Percentiles rank a stretch among this genome's conserved stretches.
phyloP scores from a whole-genome alignment of 2,797 vertebrate species.

The Sebastes paucispinis region DNA sequence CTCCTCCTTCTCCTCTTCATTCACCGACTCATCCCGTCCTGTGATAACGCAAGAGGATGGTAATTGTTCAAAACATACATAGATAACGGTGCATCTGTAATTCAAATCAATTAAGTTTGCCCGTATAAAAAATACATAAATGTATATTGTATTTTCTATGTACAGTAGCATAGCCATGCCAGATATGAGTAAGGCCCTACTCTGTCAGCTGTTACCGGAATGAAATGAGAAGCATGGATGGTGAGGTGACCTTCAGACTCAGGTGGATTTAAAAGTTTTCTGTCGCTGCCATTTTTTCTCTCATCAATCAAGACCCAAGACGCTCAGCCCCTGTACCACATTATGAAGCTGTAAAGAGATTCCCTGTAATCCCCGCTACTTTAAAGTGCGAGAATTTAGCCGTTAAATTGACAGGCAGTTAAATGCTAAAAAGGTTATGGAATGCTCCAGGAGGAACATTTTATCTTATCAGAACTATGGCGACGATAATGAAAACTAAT shows the following conservation, averaged over 20 bases:
- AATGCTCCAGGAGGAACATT: constrained; percentile 75
- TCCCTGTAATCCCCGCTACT: constrained; percentile 73
- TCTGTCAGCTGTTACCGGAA: constrained; percentile 45
- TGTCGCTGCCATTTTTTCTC: constrained; percentile 59
- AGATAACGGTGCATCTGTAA: not conserved
- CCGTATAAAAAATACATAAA: constrained; percentile 8
- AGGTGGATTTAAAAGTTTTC: constrained; percentile 72
- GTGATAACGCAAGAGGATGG: constrained; percentile 44
- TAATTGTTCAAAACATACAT: constrained; percentile 22
- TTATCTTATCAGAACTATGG: constrained; percentile 80
- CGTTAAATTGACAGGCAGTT: constrained; percentile 80
- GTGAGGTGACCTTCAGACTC: constrained; percentile 70
- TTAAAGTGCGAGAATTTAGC: constrained; percentile 72
- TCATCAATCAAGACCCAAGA: constrained; percentile 75
- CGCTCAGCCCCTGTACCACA: constrained; percentile 56
- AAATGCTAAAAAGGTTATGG: constrained; percentile 82
- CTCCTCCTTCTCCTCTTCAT: constrained; percentile 78
- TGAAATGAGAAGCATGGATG: constrained; percentile 47
- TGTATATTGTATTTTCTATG: constrained; percentile 12
- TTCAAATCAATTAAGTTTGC: constrained; percentile 19
- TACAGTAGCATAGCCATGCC: not conserved
- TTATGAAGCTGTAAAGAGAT: constrained; percentile 76
- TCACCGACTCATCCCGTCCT: constrained; percentile 59
- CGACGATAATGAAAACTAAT: constrained; percentile 84
- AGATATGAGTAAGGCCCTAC: constrained; percentile 26